Conservation (phyloP, 2,113 vertebrate genomes). For the Poeciliopsis retropinna region DNA sequence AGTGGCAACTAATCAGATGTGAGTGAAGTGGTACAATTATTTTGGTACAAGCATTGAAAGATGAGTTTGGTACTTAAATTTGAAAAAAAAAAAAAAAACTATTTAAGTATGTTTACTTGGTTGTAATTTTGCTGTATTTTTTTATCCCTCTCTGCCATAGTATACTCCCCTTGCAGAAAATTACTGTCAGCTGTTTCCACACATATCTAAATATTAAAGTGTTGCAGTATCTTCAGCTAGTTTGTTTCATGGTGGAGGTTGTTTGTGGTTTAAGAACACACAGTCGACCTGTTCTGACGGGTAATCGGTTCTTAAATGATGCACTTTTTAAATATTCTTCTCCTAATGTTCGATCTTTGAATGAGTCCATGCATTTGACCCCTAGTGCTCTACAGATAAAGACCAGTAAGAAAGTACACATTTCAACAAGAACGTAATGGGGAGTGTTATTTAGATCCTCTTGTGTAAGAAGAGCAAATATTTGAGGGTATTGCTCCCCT, state of each 20-base stretch:
- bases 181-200: slow-evolving; percentile 34
- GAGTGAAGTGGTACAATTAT: slow-evolving; percentile 73
- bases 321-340: slow-evolving; percentile 42
- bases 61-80: slow-evolving; percentile 68
- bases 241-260: slow-evolving; percentile 40
- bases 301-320: slow-evolving; percentile 48
- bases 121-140: slow-evolving; percentile 55
- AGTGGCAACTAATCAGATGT: slow-evolving; percentile 37
- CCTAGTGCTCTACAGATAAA: slow-evolving; percentile 5
- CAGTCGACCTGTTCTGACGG: slow-evolving; percentile 13
- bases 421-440: slow-evolving; percentile 35
- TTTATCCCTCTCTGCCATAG: slow-evolving; percentile 2
- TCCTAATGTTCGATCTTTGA: slow-evolving; percentile 1
- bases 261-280: slow-evolving; percentile 23
- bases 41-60: slow-evolving; percentile 73
- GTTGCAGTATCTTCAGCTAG: slow-evolving; percentile 19
- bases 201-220: slow-evolving; percentile 35
- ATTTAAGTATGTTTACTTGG: slow-evolving; percentile 38
- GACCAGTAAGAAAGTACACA: background rate
- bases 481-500: background rate
- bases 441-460: slow-evolving; percentile 30
- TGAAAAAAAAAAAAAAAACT: slow-evolving; percentile 25
- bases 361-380: background rate
- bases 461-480: background rate
- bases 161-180: slow-evolving; percentile 21